Evolutionary conservation across 2,888 invertebrate genomes (phyloP), one percentile per base, ranked within the genome.

Genomic region (Osedax frankpressi): DNA sequence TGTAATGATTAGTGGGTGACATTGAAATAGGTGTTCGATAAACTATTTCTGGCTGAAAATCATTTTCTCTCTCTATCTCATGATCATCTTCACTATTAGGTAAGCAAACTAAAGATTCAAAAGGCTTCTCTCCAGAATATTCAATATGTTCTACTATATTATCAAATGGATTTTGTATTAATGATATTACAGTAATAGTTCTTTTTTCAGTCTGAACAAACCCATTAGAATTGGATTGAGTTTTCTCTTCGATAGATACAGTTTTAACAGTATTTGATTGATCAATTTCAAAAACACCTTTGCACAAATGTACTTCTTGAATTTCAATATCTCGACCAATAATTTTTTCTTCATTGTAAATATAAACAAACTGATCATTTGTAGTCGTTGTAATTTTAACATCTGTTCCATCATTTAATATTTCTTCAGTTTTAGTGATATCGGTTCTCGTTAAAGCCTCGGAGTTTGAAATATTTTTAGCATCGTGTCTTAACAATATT

Each of bases 281-380:
- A 28, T 69, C 28, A 11, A 69, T 69, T 25, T 76, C 75, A 3
- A 28, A 63, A 3, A 76, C 72, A 25, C 75, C 76, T 2, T 75
- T 74, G 0, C 72, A 29, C 59, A 76, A 26, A 28, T 75, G 71
- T 3, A 75, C 11, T 0, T 75, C 63, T 11, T 75, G 72, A 27
- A 74, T 74, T 27, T 69, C 28, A 2, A 76, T 73, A 25, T 75
- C 75, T 60, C 65, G 27, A 3, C 65, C 70, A 30, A 75, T 30
- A 28, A 19, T 28, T 69, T 29, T 69, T 28, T 69, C 69, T 28
- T 69, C 30, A 19, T 25, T 28, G 28, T 28, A 1, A 28, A 29
- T 2, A 25, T 28, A 28, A 6, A 29, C 69, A 28, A 28, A 69
- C 26, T 44, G 44, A 60, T 28, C 30, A 26, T 28, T 72, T 28